Evolutionary conservation across 2,797 vertebrate genomes (phyloP).

Genomic region (Pyrocephalus nanus): DNA sequence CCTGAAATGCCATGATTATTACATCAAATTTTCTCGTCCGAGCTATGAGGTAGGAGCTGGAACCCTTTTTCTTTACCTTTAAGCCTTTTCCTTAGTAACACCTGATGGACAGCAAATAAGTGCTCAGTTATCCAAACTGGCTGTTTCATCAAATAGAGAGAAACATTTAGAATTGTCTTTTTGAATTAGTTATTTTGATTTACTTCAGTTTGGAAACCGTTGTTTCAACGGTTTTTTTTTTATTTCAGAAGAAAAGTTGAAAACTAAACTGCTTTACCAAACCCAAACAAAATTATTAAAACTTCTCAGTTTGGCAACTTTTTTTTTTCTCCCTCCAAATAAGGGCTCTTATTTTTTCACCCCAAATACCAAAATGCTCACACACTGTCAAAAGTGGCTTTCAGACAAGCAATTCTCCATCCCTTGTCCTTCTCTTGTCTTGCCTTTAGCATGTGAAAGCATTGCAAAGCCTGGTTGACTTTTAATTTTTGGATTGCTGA

Average conservation of each 20-base stretch:
- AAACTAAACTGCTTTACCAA: background rate
- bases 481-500: background rate
- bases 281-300: background rate
- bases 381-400: background rate
- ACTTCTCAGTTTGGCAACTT: background rate
- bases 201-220: background rate
- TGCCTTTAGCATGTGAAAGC: background rate
- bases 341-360: background rate
- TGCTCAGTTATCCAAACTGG: background rate
- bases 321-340: background rate
- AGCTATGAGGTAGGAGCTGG: background rate
- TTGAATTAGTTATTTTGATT: background rate
- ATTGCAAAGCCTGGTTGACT: background rate
- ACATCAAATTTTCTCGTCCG: background rate
- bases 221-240: background rate
- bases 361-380: background rate
- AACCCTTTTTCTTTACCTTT: background rate
- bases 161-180: background rate
- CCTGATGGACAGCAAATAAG: background rate
- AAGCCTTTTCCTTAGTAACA: background rate
- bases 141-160: background rate
- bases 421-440: background rate
- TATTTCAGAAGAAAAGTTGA: background rate
- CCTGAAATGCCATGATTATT: background rate
- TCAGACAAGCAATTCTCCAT: background rate